Evolutionary conservation across 2,888 invertebrate genomes (phyloP).

Genomic region (Seira sanloemensis): DNA sequence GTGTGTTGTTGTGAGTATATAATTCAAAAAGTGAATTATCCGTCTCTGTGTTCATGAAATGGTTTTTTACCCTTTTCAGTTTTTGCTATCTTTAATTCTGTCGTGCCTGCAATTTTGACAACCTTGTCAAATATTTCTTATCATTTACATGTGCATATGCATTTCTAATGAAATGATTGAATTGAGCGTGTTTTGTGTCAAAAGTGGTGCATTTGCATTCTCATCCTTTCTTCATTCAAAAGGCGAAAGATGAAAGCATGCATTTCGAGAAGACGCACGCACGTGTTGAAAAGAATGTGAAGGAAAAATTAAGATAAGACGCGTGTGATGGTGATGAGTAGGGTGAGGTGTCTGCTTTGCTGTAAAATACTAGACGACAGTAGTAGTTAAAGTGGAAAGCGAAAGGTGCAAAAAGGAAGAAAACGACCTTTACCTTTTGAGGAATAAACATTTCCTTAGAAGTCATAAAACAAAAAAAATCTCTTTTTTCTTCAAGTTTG

Average conservation of each 20-base stretch:
- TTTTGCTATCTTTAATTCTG: neutral
- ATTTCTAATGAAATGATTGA: neutral
- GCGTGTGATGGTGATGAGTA: neutral
- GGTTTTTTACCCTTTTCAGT: neutral
- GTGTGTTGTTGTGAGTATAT: no score
- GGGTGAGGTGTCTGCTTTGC: neutral
- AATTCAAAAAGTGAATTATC: no score
- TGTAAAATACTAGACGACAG: neutral
- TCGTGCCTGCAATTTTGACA: neutral
- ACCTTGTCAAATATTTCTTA: neutral
- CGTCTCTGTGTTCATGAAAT: neutral
- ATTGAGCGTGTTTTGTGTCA: neutral
- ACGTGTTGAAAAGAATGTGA: conserved; percentile 48
- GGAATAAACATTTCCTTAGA: conserved; percentile 25
- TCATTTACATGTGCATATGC: neutral
- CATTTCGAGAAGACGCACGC: neutral
- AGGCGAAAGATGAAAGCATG: neutral
- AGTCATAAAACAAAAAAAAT: conserved; percentile 22
- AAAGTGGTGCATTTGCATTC: neutral
- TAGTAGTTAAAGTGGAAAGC: neutral
- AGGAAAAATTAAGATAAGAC: conserved; percentile 45
- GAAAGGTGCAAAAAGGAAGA: conserved; percentile 43
- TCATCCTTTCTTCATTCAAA: neutral
- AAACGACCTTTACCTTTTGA: conserved; percentile 48
- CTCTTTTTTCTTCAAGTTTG: conserved; percentile 6